Base-by-base conservation (phyloP, 2,113 vertebrate genomes). In the Equus przewalskii region DNA sequence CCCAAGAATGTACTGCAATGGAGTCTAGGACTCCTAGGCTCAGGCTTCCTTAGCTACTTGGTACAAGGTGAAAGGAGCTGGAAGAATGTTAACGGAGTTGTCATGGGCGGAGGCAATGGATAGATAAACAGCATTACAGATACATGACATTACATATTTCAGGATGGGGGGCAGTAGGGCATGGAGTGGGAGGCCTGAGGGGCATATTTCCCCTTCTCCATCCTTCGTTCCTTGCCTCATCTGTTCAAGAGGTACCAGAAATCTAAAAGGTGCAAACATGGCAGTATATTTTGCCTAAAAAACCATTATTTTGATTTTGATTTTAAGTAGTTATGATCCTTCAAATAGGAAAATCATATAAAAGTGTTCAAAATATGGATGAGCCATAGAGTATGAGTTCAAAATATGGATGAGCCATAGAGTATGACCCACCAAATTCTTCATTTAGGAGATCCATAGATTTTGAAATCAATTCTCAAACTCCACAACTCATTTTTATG, bases 341-440 rank as follows among this genome's bases (percentile, higher is more conserved):
- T 26, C 41, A 75, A 60, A 22, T 30, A 19, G 44, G 13, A 24
- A 65, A 51, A 67, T n/a, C 46, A 83, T 67, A 2, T 69, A 91
- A 82, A 96, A 93, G 19, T 88, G 36, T 86, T 93, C 62, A 89
- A 81, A 96, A 96, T 85, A 88, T 1, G 22, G 54, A n/a, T 56
- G 36, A 84, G 7, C 44, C 85, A 85, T 13, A 81, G 5, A 90
- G 30, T 58, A 26, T 88, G 36, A 41, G 36, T 86, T 93, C 62
- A 89, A 81, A 94, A 96, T 85, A 88, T 1, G 19, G 56, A 33
- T 56, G 41, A 84, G 7, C 46, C 85, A 85, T 14, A 81, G 5
- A 91, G 26, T 46, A 26, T 89, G 46, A 83, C 22, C 30, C 46
- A 30, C 16, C 12, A 24, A 56, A 67, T 64, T 14, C 13, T 86